Conservation (phyloP, 2,888 invertebrate species). For the Orthonychiurus folsomi region DNA sequence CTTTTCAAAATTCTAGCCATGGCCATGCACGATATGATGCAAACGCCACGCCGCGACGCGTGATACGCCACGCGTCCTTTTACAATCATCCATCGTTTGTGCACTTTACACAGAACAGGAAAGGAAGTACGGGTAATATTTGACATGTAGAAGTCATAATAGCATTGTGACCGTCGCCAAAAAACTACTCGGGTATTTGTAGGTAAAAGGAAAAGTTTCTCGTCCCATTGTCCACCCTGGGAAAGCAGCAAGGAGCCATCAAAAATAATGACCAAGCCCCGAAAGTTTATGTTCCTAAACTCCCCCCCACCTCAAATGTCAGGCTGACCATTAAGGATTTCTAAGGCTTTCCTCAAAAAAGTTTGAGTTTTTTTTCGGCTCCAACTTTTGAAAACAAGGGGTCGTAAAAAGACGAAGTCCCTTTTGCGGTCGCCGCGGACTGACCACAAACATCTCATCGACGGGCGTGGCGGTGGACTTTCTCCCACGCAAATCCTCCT, state of each 20-base stretch:
- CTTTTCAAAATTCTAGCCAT: too few relatives aligned
- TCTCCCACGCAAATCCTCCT: too few relatives aligned
- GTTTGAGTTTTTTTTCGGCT: neutral
- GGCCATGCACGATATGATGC: too few relatives aligned
- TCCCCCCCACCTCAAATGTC: neutral
- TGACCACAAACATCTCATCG: neutral
- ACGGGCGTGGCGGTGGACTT: too few relatives aligned
- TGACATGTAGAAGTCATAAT: too few relatives aligned
- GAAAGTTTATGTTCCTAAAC: neutral
- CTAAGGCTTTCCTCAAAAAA: neutral
- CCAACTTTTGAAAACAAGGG: neutral
- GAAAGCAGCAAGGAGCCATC: neutral
- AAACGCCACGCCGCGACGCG: too few relatives aligned
- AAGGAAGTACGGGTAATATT: too few relatives aligned
- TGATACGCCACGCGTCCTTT: too few relatives aligned
- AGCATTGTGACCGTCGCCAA: too few relatives aligned
- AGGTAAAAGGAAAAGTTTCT: neutral
- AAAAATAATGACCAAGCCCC: neutral
- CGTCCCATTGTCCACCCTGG: too few relatives aligned
- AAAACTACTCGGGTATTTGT: neutral
- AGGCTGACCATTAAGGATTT: neutral
- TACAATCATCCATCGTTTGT: too few relatives aligned
- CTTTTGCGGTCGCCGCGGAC: neutral
- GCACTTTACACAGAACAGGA: too few relatives aligned
- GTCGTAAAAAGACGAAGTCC: neutral